Base-by-base conservation (phyloP, 2,888 invertebrate species). In the Asteroscopus sphinx region DNA sequence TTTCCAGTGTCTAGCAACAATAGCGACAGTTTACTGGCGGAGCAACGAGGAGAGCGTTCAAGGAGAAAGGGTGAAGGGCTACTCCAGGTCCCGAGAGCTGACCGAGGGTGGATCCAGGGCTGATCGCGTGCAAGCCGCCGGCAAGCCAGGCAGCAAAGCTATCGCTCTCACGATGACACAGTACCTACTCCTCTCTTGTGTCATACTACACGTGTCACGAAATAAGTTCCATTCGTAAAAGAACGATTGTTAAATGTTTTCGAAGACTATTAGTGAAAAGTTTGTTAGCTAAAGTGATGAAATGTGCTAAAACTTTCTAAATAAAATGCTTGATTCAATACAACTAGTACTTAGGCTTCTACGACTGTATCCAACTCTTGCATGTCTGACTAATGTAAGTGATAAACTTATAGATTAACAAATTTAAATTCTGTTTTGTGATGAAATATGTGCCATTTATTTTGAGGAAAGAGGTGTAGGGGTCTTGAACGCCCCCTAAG, bases 11-110 rank as follows among this genome's bases (percentile, higher is more conserved):
- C 95, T 97, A 86, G 98, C 98, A 60, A 97, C 97, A 78, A 98
- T 98, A 89, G 97, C 97, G 54, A 97, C 97, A 32, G 96, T 98
- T 39, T 98, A 98, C 91, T 97, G 97, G 96, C 95, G 97, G 76
- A 97, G 97, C 87, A 98, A 98, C 90, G 98, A 98, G 88, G 97
- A 98, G 87, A 97, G 97, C 81, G 97, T 98, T 46, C 97, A 97
- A 87, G 97, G 97, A 30, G 95, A 96, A 76, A 95, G 96, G 77
- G 95, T 96, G 80, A 96, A 96, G 82, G 96, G 96, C 47, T 96
- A 97, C 69, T 96, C 96, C 41, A 97, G 97, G 85, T 97, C 97
- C 70, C 95, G 97, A 57, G 97, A 97, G 84, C 96, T 97, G 53
- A 95, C 95, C 6, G 95, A 95, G 60, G 95, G 96, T 49, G 81